Percentiles rank a stretch among this genome's conserved stretches.
These are phyloP conservation scores for Drosophila borealis DNA, from an alignment of 2,888 invertebrate genomes.

Conservation along the genomic window DNA sequence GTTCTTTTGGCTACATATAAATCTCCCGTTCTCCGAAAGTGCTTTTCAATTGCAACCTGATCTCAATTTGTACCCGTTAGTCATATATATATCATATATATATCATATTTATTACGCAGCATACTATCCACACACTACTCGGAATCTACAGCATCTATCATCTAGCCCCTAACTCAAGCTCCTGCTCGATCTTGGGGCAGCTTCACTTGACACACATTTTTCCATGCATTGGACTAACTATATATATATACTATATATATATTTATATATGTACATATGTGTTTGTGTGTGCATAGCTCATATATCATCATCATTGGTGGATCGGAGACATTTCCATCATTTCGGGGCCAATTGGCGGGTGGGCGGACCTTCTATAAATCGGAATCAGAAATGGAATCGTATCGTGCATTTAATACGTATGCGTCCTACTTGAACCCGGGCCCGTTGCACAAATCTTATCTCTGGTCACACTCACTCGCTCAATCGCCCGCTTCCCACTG, in stretches of 20 bases:
- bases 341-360: conserved; percentile 17
- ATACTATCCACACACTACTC: background rate
- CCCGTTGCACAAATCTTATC: conserved; percentile 77
- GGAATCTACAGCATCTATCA: conserved; percentile 5
- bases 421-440: conserved; percentile 69
- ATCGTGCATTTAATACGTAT: conserved; percentile 44
- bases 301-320: conserved; percentile 30
- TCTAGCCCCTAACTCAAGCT: background rate
- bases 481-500: conserved; percentile 38
- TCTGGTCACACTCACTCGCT: conserved; percentile 45
- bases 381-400: conserved; percentile 32
- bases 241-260: too few species aligned
- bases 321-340: conserved; percentile 12
- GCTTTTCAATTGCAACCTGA: too few species aligned
- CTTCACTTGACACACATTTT: conserved; percentile 37
- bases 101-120: too few species aligned
- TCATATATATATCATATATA: too few species aligned
- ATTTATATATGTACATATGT: too few species aligned
- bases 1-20: too few species aligned
- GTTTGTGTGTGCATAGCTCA: background rate
- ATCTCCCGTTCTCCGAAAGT: too few species aligned
- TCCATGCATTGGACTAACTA: conserved; percentile 8
- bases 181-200: conserved; percentile 4
- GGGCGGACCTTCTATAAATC: conserved; percentile 20
- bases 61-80: too few species aligned